Evolutionary conservation across 2,113 vertebrate species (phyloP), one percentile per base, ranked within the genome.

Genomic region (Planiliza haematocheilus): DNA sequence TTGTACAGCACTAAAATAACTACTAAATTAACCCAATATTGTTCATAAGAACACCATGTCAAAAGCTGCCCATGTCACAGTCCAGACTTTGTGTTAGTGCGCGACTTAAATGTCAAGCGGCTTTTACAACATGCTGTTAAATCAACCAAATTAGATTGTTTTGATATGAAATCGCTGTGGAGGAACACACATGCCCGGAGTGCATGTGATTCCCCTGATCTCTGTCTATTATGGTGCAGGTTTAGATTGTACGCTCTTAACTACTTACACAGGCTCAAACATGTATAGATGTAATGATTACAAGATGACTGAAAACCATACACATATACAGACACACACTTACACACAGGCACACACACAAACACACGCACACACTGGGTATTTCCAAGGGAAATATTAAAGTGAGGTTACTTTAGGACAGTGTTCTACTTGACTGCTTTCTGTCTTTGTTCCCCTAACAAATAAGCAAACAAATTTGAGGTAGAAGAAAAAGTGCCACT

Each of bases 301-400:
- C 41, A 69, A 77, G 63, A 59, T 72, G 38, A 62, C 38, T 56
- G n/a, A 58, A 73, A 18, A 62, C 20, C 56, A 55, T 45, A 20
- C 51, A 65, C 36, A 61, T 14, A 53, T 36, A 74, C 38, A 59
- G 10, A 64, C 18, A 70, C 45, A 57, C 43, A 13, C 48, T 37
- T 20, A 49, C 8, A 57, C 53, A 24, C 20, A 49, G 38, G 67
- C 48, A 60, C 14, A 20, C 59, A 63, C 48, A 46, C 39, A 38
- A 49, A 30, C 55, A 16, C 30, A 58, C 50, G 58, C 64, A 65
- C 58, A 70, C 56, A 36, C 30, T 58, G 88, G 87, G 89, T 87
- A 87, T 87, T 90, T 90, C 86, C 87, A 83, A 87, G 72, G 80
- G 85, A 82, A 88, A 85, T 73, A 69, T 79, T 57, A 52, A 39